Percentiles rank a stretch among this genome's conserved stretches.
phyloP scores from a whole-genome alignment of 1,140 invertebrate genomes.

The Calliopsis andreniformis region DNA sequence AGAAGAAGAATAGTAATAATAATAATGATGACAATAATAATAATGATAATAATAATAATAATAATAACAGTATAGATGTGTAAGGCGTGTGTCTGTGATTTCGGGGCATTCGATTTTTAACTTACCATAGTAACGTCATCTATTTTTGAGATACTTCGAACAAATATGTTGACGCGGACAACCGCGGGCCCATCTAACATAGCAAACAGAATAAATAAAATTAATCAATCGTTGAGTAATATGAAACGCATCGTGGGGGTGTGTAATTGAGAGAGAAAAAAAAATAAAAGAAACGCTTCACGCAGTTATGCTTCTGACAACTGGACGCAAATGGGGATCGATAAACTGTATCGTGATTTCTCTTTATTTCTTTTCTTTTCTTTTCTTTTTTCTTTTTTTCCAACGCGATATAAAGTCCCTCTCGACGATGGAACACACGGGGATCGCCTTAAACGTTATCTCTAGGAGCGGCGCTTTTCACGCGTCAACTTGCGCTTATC shows the following conservation, averaged over 20 bases:
- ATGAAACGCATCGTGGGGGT: constrained; percentile 53
- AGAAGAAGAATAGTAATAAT: no score
- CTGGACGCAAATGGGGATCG: background rate
- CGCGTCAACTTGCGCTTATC: background rate
- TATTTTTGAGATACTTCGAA: constrained; percentile 99
- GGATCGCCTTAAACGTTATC: background rate
- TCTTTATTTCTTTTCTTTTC: background rate
- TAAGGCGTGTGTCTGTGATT: constrained; percentile 63
- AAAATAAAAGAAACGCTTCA: constrained; percentile 24
- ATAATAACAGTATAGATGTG: background rate
- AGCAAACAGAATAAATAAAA: constrained; percentile 80
- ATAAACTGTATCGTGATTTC: background rate
- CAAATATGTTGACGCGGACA: constrained; percentile 97
- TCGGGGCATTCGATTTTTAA: constrained; percentile 78
- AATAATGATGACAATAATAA: no score
- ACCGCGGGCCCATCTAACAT: constrained; percentile 93
- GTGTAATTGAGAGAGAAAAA: constrained; percentile 30
- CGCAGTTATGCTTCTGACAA: constrained; percentile 1
- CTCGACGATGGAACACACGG: background rate
- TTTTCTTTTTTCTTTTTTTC: background rate
- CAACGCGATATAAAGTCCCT: background rate
- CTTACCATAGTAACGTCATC: constrained; percentile 99
- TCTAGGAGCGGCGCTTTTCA: background rate
- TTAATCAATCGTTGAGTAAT: constrained; percentile 75
- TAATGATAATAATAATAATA: no score